Evolutionary conservation across 2,797 vertebrate species (phyloP).

Genomic region (Hyperoplus immaculatus): DNA sequence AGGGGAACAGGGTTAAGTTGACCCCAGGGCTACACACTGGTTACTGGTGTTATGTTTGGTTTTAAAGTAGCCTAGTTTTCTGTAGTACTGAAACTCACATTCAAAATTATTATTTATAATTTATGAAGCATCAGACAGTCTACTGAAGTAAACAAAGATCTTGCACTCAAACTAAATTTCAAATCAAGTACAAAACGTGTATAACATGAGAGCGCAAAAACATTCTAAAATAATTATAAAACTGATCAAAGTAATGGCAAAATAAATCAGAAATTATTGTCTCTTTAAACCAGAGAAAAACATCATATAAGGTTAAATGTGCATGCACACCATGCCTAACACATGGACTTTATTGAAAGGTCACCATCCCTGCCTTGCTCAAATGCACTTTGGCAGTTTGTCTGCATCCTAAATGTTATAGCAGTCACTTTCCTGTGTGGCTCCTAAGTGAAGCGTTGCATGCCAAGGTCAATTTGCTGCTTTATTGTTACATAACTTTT

Average conservation of each 20-base stretch:
- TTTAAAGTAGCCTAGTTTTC: too few species aligned
- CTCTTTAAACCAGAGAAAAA: neutral
- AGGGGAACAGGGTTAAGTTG: too few species aligned
- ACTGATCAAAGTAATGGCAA: neutral
- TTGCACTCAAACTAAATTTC: neutral
- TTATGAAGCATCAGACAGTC: too few species aligned
- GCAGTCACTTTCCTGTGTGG: constrained; percentile 5
- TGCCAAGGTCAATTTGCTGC: constrained; percentile 28
- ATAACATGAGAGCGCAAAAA: neutral
- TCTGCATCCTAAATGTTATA: constrained; percentile 13
- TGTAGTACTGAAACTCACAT: too few species aligned
- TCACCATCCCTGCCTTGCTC: neutral
- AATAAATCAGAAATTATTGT: neutral
- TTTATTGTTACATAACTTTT: constrained; percentile 16
- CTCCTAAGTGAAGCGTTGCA: constrained; percentile 7
- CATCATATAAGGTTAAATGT: neutral
- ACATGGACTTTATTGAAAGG: neutral
- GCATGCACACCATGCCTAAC: neutral
- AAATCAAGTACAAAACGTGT: constrained; percentile 1
- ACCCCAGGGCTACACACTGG: too few species aligned
- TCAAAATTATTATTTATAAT: too few species aligned
- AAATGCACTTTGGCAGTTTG: neutral
- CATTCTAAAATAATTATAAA: neutral
- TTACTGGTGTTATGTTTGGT: too few species aligned
- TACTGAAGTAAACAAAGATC: neutral